Evolutionary conservation across 2,888 invertebrate species (phyloP).

Genomic region (Morpho achilles): DNA sequence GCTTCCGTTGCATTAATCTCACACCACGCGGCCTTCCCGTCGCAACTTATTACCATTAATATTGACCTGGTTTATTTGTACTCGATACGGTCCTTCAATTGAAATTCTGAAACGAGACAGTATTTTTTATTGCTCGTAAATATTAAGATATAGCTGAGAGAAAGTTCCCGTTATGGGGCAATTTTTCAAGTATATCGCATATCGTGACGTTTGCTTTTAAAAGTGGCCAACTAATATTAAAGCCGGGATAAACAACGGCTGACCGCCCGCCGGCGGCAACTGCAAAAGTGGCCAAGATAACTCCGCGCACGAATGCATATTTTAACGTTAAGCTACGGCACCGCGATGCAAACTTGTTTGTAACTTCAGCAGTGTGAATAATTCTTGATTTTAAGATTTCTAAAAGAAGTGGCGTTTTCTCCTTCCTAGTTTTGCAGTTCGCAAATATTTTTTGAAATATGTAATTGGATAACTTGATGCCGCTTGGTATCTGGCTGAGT

Average conservation of each 20-base stretch:
- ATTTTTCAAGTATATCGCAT: conserved; percentile 9
- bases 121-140: not conserved
- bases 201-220: conserved; percentile 32
- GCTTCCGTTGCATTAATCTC: conserved; percentile 75
- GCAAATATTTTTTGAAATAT: conserved; percentile 13
- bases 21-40: conserved; percentile 31
- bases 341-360: conserved; percentile 62
- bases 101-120: not conserved
- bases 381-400: conserved; percentile 57
- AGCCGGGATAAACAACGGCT: conserved; percentile 58
- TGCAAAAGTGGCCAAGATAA: conserved; percentile 66
- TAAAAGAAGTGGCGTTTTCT: conserved; percentile 32
- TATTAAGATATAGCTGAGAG: conserved; percentile 4
- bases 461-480: conserved; percentile 10
- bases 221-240: conserved; percentile 49
- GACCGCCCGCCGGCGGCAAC: conserved; percentile 52
- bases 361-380: conserved; percentile 62
- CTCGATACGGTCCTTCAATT: conserved; percentile 3
- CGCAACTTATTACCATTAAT: conserved; percentile 35
- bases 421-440: conserved; percentile 19
- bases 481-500: too few species aligned
- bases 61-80: conserved; percentile 22
- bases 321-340: conserved; percentile 66
- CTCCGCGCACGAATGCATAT: conserved; percentile 68
- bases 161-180: conserved; percentile 3